Percentiles rank a stretch among this genome's conserved stretches.
phyloP scores from a whole-genome alignment of 2,797 vertebrate genomes.

The Parambassis ranga region DNA sequence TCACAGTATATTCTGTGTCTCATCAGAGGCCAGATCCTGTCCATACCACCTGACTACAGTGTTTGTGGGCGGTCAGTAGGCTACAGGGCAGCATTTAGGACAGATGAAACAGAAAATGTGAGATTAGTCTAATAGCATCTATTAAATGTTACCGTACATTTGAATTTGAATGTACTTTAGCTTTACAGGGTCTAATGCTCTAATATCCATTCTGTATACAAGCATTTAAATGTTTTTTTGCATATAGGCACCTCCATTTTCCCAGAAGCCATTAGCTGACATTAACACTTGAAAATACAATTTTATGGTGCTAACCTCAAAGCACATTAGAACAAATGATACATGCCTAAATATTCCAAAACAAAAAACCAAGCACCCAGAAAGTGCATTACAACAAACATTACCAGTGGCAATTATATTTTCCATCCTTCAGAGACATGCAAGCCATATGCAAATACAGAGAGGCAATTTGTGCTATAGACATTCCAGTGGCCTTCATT shows the following conservation, averaged over 20 bases:
- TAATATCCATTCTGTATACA: background rate
- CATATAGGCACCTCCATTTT: background rate
- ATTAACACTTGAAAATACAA: background rate
- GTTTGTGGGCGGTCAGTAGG: too few species aligned
- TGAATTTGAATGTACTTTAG: background rate
- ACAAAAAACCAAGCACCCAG: background rate
- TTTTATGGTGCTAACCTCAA: background rate
- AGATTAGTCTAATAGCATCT: too few species aligned
- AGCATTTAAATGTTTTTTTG: background rate
- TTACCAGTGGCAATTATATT: background rate
- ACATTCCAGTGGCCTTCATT: conserved; percentile 1
- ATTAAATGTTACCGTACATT: too few species aligned
- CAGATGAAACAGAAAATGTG: too few species aligned
- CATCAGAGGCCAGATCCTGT: too few species aligned
- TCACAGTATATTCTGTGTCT: too few species aligned
- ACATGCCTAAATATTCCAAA: background rate
- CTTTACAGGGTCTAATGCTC: too few species aligned
- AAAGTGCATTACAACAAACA: conserved; percentile 13
- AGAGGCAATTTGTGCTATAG: background rate
- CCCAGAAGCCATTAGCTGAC: background rate
- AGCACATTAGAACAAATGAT: conserved; percentile 1
- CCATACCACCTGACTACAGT: too few species aligned
- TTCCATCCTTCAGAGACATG: conserved; percentile 1
- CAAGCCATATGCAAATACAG: background rate
- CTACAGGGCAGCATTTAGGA: too few species aligned